A percentile compares a stretch with the other conserved stretches of the same genome.
These are phyloP conservation scores for Metridium senile DNA, from an alignment of 92 coral and sea anemone species.

Conservation along the genomic window DNA sequence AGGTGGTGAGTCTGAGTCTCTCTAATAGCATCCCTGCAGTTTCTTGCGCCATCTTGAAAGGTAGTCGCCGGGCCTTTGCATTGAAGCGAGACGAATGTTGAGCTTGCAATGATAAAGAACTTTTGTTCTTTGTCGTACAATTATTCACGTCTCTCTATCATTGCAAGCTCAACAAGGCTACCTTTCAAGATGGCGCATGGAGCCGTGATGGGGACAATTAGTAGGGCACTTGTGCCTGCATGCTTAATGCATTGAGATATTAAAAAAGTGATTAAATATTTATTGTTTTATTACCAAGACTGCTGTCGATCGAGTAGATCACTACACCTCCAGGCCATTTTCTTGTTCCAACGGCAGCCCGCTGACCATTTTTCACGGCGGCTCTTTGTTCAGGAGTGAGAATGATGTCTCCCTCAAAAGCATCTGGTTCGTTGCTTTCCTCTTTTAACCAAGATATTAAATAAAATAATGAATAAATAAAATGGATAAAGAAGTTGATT, in stretches of 20 bases:
- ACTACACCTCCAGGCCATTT: conserved; percentile 75
- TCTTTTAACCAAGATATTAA: background rate
- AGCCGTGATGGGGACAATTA: too few relatives aligned
- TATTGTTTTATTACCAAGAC: conserved; percentile 33
- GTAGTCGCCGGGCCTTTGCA: too few relatives aligned
- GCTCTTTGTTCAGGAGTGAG: conserved; percentile 56
- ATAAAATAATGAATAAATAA: background rate
- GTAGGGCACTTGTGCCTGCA: too few relatives aligned
- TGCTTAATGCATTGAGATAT: background rate
- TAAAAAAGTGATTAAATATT: background rate
- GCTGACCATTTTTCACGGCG: conserved; percentile 62
- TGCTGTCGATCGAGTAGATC: conserved; percentile 63
- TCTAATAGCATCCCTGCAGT: too few relatives aligned
- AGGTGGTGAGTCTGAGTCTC: too few relatives aligned
- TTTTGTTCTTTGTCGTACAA: too few relatives aligned
- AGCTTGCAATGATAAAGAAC: too few relatives aligned
- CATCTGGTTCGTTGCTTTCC: conserved; percentile 47
- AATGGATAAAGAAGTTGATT: background rate
- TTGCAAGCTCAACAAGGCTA: too few relatives aligned
- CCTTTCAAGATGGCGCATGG: too few relatives aligned
- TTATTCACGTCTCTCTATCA: too few relatives aligned
- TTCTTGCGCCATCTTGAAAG: too few relatives aligned
- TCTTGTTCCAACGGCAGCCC: conserved; percentile 50
- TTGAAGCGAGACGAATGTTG: too few relatives aligned
- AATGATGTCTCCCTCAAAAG: conserved; percentile 84